Conservation (phyloP, 1,140 invertebrate genomes). For the Paracyclopina nana region DNA sequence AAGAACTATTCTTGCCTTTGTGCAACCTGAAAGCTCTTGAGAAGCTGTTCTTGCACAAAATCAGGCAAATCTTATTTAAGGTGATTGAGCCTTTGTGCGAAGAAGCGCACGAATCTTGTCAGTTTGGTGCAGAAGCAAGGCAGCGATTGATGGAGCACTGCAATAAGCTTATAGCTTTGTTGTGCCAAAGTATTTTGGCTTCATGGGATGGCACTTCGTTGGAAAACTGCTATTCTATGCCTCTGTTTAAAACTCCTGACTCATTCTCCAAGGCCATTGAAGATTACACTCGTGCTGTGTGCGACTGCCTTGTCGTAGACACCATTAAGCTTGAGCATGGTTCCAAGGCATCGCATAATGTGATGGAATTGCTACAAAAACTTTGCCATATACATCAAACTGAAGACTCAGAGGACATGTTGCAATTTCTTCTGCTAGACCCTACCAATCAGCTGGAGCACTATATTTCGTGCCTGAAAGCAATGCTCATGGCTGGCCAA, state of each 20-base stretch:
- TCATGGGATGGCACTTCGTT: not conserved
- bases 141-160: not conserved
- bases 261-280: not conserved
- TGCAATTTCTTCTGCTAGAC: too few relatives aligned
- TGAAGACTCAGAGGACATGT: too few relatives aligned
- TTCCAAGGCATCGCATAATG: too few relatives aligned
- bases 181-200: not conserved
- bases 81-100: not conserved
- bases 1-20: too few relatives aligned
- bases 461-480: too few relatives aligned
- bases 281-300: not conserved
- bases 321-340: too few relatives aligned
- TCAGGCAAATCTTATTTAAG: not conserved
- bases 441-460: too few relatives aligned
- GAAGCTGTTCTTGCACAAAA: not conserved
- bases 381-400: too few relatives aligned
- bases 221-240: not conserved
- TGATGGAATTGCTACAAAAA: too few relatives aligned
- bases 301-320: constrained; percentile 1
- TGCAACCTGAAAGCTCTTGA: too few relatives aligned
- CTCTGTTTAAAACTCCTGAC: not conserved
- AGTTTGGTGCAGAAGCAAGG: not conserved
- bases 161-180: not conserved
- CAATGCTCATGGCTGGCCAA: too few relatives aligned
- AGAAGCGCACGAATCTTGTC: not conserved